Conservation (phyloP, 2,888 invertebrate species). For the Pristionchus japonicus region DNA sequence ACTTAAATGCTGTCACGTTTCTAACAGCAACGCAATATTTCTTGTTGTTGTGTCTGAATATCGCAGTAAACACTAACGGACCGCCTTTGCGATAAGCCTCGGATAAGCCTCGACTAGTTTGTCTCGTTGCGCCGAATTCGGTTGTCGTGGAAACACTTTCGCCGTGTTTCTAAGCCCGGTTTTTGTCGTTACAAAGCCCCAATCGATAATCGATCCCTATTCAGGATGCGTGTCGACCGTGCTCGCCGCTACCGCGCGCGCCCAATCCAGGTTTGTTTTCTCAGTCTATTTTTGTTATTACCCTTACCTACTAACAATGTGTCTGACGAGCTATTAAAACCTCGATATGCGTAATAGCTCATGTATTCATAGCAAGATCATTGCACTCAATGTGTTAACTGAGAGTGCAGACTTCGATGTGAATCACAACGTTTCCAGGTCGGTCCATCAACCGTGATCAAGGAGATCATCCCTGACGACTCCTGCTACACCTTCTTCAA, state of each 20-base stretch:
- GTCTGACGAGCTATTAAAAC: not conserved
- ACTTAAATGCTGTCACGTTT: not conserved
- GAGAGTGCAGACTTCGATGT: not conserved
- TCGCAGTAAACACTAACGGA: not conserved
- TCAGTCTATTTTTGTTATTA: not conserved
- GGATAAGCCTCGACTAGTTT: too few relatives aligned
- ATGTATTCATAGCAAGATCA: too few relatives aligned
- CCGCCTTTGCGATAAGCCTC: too few relatives aligned
- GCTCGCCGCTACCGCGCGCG: not conserved
- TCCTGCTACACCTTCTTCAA: not conserved
- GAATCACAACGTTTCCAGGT: not conserved
- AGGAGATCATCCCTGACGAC: slow-evolving; percentile 18
- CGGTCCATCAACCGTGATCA: slow-evolving; percentile 24
- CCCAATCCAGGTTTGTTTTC: not conserved
- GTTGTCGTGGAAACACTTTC: not conserved
- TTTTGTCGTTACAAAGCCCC: too few relatives aligned
- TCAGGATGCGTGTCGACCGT: slow-evolving; percentile 16
- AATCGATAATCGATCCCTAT: not conserved
- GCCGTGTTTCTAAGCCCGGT: not conserved
- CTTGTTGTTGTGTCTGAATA: not conserved
- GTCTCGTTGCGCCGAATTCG: not conserved
- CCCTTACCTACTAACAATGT: not conserved
- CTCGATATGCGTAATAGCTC: too few relatives aligned
- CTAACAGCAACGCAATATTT: not conserved
- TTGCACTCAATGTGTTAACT: too few relatives aligned